A percentile compares a stretch with the other conserved stretches of the same genome.
Evolutionary conservation across 2,797 vertebrate species (phyloP).

Genomic region (Falco cherrug): DNA sequence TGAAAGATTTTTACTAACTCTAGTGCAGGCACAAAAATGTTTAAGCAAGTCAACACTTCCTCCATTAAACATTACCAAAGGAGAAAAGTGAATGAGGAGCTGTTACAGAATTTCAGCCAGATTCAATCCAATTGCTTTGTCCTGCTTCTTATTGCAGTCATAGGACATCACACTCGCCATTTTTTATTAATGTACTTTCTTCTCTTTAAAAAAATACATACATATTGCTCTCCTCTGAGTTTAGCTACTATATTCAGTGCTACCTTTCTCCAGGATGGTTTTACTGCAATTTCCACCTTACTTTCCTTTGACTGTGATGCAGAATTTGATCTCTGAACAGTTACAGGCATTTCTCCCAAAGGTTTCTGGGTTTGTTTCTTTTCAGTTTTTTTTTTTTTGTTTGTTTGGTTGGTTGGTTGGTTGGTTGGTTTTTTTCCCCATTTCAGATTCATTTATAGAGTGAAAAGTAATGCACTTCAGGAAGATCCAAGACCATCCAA

Average conservation of each 20-base stretch:
- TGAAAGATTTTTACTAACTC: background rate
- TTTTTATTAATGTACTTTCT: background rate
- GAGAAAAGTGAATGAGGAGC: background rate
- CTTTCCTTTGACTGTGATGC: background rate
- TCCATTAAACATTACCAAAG: background rate
- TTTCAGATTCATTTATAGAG: background rate
- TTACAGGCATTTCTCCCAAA: background rate
- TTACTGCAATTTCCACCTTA: background rate
- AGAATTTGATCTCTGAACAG: background rate
- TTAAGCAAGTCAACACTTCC: background rate
- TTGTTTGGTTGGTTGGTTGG: background rate
- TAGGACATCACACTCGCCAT: background rate
- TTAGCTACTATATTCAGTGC: background rate
- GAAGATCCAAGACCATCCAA: background rate
- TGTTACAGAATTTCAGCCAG: background rate
- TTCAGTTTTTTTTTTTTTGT: background rate
- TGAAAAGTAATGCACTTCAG: background rate
- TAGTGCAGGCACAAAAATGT: background rate
- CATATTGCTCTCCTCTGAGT: background rate
- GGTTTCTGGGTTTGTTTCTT: background rate
- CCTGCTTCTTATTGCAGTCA: background rate
- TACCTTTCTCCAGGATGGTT: background rate
- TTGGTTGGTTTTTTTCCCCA: background rate
- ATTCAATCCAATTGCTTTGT: background rate
- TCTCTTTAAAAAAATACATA: background rate